Conservation (phyloP, 2,888 invertebrate species). For the Drosophila nigricruria region DNA sequence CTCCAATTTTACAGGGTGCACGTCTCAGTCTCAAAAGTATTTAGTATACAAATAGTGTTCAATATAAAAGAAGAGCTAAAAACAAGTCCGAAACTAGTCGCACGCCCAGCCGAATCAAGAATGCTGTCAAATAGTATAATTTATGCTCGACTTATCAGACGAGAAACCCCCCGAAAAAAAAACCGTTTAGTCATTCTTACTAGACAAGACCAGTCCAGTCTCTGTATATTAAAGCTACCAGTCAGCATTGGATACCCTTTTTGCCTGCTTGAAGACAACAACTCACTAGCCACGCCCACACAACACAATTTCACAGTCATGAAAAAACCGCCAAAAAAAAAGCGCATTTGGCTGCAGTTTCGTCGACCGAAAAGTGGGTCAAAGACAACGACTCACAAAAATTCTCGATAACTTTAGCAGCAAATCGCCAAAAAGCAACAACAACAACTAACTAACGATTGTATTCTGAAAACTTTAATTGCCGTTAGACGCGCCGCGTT, state of each 20-base stretch:
- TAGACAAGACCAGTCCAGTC: conserved; percentile 7
- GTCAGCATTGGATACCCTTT: conserved; percentile 5
- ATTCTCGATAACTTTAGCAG: conserved; percentile 58
- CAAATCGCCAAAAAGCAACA: conserved; percentile 20
- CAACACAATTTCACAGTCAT: conserved; percentile 23
- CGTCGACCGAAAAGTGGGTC: conserved; percentile 62
- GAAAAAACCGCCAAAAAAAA: conserved; percentile 20
- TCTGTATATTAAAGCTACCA: conserved; percentile 9
- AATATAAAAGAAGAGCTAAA: conserved; percentile 11
- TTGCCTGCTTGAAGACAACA: conserved; percentile 3
- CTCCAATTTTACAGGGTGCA: not conserved
- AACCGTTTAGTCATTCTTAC: conserved; percentile 39
- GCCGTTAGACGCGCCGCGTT: conserved; percentile 61
- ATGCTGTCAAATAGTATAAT: conserved; percentile 26
- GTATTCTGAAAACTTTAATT: conserved; percentile 54
- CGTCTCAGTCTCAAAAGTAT: not conserved
- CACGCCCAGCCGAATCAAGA: conserved; percentile 16
- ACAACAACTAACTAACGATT: conserved; percentile 34
- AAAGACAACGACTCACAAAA: conserved; percentile 72
- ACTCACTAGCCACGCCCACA: conserved; percentile 8
- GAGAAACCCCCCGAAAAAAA: conserved; percentile 10
- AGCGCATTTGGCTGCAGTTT: conserved; percentile 41
- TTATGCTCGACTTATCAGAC: conserved; percentile 4
- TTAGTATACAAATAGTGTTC: conserved; percentile 20
- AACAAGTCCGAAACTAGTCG: conserved; percentile 14